These are phyloP conservation scores for Notocelia uddmanniana DNA, from an alignment of 2,888 invertebrate species.

Conservation along the genomic window DNA sequence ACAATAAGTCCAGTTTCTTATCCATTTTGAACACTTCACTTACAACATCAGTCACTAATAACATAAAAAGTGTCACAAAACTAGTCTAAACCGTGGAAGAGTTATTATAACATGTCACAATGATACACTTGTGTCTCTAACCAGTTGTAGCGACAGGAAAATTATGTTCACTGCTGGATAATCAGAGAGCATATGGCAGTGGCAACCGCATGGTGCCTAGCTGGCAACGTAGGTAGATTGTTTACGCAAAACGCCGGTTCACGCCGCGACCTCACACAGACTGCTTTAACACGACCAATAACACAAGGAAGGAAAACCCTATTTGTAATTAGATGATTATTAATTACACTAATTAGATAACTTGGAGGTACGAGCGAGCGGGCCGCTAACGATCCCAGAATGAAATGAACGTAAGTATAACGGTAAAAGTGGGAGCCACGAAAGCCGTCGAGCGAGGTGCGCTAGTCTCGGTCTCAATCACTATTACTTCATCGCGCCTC, in stretches of 20 bases:
- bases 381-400: constrained; percentile 73
- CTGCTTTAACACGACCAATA: constrained; percentile 55
- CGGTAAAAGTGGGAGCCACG: constrained; percentile 83
- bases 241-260: constrained; percentile 65
- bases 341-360: constrained; percentile 65
- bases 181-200: constrained; percentile 75
- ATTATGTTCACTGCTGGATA: constrained; percentile 54
- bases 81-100: constrained; percentile 53
- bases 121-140: constrained; percentile 53
- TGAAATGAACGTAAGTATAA: constrained; percentile 79
- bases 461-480: constrained; percentile 65
- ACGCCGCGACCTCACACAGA: constrained; percentile 54
- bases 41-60: constrained; percentile 64
- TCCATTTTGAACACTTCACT: constrained; percentile 73
- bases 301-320: constrained; percentile 64
- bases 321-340: constrained; percentile 55
- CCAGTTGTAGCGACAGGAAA: constrained; percentile 49
- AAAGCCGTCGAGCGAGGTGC: constrained; percentile 79
- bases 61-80: constrained; percentile 52
- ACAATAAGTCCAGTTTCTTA: constrained; percentile 82
- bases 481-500: constrained; percentile 75
- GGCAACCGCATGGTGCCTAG: constrained; percentile 83
- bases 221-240: constrained; percentile 73
- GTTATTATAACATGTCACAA: constrained; percentile 56
- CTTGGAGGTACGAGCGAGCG: constrained; percentile 62